Evolutionary conservation across 2,113 vertebrate genomes (phyloP).

Genomic region (Silurus asotus): DNA sequence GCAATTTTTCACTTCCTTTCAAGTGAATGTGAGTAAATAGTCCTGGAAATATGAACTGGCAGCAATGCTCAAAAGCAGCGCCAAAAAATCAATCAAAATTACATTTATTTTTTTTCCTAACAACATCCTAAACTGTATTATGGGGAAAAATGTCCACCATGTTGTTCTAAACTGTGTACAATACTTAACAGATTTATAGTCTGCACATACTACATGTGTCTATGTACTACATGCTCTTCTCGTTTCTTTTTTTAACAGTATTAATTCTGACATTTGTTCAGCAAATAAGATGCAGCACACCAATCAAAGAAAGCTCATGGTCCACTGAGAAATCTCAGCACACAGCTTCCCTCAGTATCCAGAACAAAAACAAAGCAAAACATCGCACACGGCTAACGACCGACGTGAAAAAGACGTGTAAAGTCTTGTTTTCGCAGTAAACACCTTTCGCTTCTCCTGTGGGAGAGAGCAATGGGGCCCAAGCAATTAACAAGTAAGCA

Average conservation of each 20-base stretch:
- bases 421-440: slow-evolving; percentile 50
- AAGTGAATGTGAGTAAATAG: slow-evolving; percentile 16
- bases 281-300: slow-evolving; percentile 11
- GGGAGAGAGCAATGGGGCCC: slow-evolving; percentile 41
- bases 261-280: slow-evolving; percentile 12
- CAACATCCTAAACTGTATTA: background rate
- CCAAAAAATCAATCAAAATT: slow-evolving; percentile 16
- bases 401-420: slow-evolving; percentile 31
- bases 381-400: slow-evolving; percentile 17
- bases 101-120: background rate
- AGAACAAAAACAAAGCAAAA: slow-evolving; percentile 43
- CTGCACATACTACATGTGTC: too few species aligned
- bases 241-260: background rate
- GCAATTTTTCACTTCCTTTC: slow-evolving; percentile 30
- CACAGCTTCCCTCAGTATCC: slow-evolving; percentile 3
- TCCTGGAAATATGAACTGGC: slow-evolving; percentile 21
- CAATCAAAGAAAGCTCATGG: background rate
- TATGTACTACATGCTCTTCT: background rate
- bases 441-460: slow-evolving; percentile 41
- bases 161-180: background rate
- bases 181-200: background rate
- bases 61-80: background rate
- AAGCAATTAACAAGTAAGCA: slow-evolving; percentile 56
- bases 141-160: background rate
- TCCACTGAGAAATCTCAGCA: slow-evolving; percentile 36